Evolutionary conservation across 2,797 vertebrate genomes (phyloP).

Genomic region (Cyclura pinguis): DNA sequence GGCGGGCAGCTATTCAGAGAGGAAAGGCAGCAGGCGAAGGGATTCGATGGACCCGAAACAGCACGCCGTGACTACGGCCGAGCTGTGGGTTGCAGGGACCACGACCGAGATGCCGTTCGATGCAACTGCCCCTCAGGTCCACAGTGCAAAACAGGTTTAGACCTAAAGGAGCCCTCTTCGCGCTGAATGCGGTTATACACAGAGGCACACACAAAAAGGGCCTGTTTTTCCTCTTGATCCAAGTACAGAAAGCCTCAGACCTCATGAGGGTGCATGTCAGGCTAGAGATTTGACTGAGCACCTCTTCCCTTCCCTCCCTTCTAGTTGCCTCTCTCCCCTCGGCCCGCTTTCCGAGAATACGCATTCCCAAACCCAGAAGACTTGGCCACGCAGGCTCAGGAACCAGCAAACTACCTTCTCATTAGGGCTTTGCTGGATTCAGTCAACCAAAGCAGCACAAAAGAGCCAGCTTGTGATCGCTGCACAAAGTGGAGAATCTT

Average conservation of each 20-base stretch:
- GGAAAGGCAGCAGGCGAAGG: no score
- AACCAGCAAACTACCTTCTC: background rate
- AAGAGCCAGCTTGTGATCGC: background rate
- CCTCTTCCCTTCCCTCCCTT: background rate
- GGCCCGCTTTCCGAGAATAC: background rate
- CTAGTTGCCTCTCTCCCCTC: background rate
- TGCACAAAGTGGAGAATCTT: background rate
- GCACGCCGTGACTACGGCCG: background rate
- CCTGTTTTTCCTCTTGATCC: slow-evolving; percentile 37
- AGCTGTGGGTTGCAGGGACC: no score
- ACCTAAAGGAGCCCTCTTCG: background rate
- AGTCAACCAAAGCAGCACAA: background rate
- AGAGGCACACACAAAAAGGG: no score
- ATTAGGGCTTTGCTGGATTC: background rate
- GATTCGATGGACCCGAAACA: background rate
- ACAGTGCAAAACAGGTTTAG: accelerated
- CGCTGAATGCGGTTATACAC: background rate
- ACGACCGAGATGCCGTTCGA: background rate
- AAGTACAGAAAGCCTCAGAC: background rate
- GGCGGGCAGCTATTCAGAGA: background rate
- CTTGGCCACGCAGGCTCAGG: background rate
- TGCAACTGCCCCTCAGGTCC: no score
- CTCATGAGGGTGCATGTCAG: background rate
- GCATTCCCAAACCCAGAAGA: no score
- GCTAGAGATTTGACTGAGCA: background rate